phyloP scores from a whole-genome alignment of 2,113 vertebrate genomes.

The Planiliza haematocheilus region DNA sequence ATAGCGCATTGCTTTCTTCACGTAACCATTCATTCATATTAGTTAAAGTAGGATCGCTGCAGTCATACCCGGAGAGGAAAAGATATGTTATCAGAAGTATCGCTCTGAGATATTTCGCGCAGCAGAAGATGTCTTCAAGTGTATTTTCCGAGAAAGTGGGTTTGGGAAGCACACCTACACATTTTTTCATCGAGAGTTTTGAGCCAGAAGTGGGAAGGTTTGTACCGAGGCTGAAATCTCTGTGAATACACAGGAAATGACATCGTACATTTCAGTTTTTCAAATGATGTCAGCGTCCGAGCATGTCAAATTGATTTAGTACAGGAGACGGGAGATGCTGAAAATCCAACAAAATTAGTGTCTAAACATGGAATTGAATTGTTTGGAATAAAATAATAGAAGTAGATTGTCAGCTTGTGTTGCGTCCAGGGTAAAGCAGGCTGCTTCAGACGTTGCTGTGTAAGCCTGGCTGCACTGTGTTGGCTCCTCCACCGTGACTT shows the following conservation, averaged over 20 bases:
- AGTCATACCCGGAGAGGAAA: constrained; percentile 59
- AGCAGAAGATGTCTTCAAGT: constrained; percentile 67
- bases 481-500: constrained; percentile 61
- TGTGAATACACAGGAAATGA: constrained; percentile 29
- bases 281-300: constrained; percentile 51
- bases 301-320: constrained; percentile 45
- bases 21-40: constrained; percentile 74
- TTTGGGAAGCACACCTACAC: constrained; percentile 62
- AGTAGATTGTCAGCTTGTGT: constrained; percentile 54
- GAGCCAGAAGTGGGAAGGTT: constrained; percentile 49
- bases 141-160: constrained; percentile 62
- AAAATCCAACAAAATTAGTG: constrained; percentile 33
- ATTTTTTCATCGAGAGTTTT: constrained; percentile 57
- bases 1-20: constrained; percentile 66
- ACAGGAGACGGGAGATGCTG: constrained; percentile 8
- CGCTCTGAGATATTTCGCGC: constrained; percentile 63
- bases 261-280: constrained; percentile 49
- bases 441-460: constrained; percentile 47
- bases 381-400: constrained; percentile 59
- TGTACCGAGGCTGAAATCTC: constrained; percentile 44
- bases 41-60: constrained; percentile 67
- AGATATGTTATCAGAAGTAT: constrained; percentile 74
- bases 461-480: constrained; percentile 54
- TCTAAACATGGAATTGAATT: constrained; percentile 42
- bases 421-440: constrained; percentile 42